phyloP scores from a whole-genome alignment of 2,797 vertebrate species.

The Rhynchonycteris naso region DNA sequence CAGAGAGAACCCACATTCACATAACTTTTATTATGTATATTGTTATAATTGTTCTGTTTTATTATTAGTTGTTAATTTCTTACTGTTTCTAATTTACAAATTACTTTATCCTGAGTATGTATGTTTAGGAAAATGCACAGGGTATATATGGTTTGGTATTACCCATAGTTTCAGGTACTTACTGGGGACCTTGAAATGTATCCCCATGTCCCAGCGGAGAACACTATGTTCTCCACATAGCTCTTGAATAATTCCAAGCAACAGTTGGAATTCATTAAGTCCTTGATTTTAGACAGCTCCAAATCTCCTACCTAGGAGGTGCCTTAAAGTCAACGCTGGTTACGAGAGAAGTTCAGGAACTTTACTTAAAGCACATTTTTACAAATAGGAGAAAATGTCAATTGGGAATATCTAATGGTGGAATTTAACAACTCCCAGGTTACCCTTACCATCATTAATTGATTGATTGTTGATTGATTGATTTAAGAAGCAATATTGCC shows the following conservation, averaged over 20 bases:
- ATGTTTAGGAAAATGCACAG: not conserved
- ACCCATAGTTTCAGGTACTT: not conserved
- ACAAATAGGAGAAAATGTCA: conserved; percentile 24
- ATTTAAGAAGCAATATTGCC: not conserved
- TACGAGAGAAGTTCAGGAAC: not conserved
- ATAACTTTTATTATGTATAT: not conserved
- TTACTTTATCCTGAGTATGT: not conserved
- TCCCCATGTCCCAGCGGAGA: not conserved
- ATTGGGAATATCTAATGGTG: not conserved
- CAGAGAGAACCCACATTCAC: not conserved
- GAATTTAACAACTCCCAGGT: not conserved
- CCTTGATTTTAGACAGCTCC: conserved; percentile 30
- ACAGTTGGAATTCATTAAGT: not conserved
- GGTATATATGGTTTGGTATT: not conserved
- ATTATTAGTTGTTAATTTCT: not conserved
- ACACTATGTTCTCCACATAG: not conserved
- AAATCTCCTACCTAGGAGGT: not conserved
- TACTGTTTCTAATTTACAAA: not conserved
- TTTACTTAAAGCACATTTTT: conserved; percentile 45
- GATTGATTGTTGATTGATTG: not conserved
- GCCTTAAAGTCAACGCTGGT: not conserved
- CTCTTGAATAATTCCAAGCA: not conserved
- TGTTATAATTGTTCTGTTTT: not conserved
- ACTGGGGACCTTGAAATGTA: not conserved
- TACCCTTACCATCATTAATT: not conserved